Conservation (phyloP, 2,888 invertebrate species). For the Polylopha cassiicola region DNA sequence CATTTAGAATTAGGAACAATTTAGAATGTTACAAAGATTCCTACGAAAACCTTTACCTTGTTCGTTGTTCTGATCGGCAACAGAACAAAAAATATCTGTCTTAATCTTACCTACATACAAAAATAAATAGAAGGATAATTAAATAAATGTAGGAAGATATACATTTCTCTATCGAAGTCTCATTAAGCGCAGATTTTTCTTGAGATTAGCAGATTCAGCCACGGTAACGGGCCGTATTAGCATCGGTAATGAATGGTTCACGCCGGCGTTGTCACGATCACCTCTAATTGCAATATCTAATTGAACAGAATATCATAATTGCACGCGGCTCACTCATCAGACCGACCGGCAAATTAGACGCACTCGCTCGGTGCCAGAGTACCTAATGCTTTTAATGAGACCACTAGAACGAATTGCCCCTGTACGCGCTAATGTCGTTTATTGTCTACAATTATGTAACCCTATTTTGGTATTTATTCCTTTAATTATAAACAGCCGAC, state of each 20-base stretch:
- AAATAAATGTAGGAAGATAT: too few species aligned
- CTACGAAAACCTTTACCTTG: too few species aligned
- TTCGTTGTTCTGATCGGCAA: too few species aligned
- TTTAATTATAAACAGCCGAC: too few species aligned
- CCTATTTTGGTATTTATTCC: too few species aligned
- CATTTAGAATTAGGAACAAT: too few species aligned
- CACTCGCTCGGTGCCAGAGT: conserved; percentile 36
- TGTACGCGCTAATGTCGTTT: conserved; percentile 25
- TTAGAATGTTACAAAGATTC: too few species aligned
- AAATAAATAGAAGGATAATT: too few species aligned
- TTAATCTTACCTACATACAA: conserved; percentile 8
- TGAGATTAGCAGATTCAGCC: conserved; percentile 23
- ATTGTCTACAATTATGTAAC: too few species aligned
- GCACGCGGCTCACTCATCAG: conserved; percentile 38
- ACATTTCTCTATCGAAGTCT: conserved; percentile 24
- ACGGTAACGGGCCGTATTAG: conserved; percentile 41
- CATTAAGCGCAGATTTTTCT: conserved; percentile 25
- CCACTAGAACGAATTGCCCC: conserved; percentile 34
- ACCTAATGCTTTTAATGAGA: conserved; percentile 43
- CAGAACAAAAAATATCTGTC: too few species aligned
- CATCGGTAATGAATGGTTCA: conserved; percentile 56
- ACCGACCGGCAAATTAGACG: conserved; percentile 46
- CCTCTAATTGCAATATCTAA: conserved; percentile 56
- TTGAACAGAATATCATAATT: conserved; percentile 57
- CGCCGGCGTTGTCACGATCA: conserved; percentile 50